phyloP scores from a whole-genome alignment of 2,888 invertebrate genomes.

The Tetragnatha montana region DNA sequence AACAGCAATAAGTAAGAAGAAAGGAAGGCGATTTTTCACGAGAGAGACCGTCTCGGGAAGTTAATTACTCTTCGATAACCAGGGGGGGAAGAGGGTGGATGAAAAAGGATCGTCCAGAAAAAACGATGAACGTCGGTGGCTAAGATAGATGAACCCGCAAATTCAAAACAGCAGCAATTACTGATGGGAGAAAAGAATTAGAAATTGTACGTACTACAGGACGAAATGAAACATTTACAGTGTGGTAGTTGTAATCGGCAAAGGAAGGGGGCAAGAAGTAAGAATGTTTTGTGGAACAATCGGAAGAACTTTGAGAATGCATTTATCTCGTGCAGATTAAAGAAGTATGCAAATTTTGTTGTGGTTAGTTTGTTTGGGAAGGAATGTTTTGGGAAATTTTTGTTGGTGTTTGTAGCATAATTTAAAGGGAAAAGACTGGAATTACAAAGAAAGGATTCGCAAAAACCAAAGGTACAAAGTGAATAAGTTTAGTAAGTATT shows the following conservation, averaged over 20 bases:
- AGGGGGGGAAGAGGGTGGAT: neutral
- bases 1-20: neutral
- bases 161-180: conserved; percentile 1
- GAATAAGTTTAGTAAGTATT: too few species aligned
- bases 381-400: too few species aligned
- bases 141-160: neutral
- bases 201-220: neutral
- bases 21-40: neutral
- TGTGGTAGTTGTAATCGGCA: neutral
- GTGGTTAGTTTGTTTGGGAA: too few species aligned
- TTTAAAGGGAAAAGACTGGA: too few species aligned
- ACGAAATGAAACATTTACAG: neutral
- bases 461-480: too few species aligned
- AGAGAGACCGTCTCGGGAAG: neutral
- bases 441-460: too few species aligned
- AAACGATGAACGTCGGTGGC: neutral
- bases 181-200: neutral
- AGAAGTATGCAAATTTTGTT: too few species aligned
- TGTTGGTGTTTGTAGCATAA: too few species aligned
- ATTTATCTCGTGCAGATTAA: neutral
- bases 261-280: neutral
- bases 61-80: neutral
- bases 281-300: too few species aligned
- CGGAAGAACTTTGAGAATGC: neutral
- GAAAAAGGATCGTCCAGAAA: neutral